Conservation (phyloP, 1,140 invertebrate species). For the Lycorma delicatula region DNA sequence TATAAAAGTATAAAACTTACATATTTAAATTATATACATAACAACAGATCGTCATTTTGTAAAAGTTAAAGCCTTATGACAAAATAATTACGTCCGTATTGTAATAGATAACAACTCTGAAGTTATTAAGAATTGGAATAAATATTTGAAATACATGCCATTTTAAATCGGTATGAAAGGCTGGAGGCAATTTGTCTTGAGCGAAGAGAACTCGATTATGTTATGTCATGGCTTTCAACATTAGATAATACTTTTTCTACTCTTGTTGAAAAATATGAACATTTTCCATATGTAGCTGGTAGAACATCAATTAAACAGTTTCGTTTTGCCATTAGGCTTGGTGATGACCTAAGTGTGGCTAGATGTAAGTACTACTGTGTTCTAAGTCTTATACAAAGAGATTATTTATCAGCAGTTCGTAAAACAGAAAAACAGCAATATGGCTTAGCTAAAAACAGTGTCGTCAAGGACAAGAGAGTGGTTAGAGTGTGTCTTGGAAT, state of each 20-base stretch:
- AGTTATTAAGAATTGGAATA: too few relatives aligned
- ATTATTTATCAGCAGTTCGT: constrained; percentile 52
- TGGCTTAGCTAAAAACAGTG: constrained; percentile 41
- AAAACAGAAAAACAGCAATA: constrained; percentile 57
- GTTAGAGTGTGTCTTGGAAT: constrained; percentile 74
- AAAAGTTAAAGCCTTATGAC: too few relatives aligned
- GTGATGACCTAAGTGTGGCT: constrained; percentile 66
- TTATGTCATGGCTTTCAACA: constrained; percentile 92
- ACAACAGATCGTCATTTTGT: too few relatives aligned
- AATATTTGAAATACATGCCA: too few relatives aligned
- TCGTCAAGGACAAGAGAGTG: constrained; percentile 47
- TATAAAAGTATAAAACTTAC: too few relatives aligned
- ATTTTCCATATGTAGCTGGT: constrained; percentile 76
- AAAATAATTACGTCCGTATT: too few relatives aligned
- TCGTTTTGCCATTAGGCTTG: constrained; percentile 63
- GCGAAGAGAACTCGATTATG: constrained; percentile 67
- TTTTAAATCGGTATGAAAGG: constrained; percentile 15
- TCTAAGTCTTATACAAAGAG: constrained; percentile 78
- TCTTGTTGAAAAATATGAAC: constrained; percentile 70
- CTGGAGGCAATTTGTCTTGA: constrained; percentile 39
- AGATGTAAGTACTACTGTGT: constrained; percentile 77
- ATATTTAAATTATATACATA: too few relatives aligned
- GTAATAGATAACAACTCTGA: too few relatives aligned
- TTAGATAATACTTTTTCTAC: constrained; percentile 90
- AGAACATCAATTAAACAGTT: constrained; percentile 81